Conservation (phyloP, 2,113 vertebrate genomes). For the Piaya cayana region DNA sequence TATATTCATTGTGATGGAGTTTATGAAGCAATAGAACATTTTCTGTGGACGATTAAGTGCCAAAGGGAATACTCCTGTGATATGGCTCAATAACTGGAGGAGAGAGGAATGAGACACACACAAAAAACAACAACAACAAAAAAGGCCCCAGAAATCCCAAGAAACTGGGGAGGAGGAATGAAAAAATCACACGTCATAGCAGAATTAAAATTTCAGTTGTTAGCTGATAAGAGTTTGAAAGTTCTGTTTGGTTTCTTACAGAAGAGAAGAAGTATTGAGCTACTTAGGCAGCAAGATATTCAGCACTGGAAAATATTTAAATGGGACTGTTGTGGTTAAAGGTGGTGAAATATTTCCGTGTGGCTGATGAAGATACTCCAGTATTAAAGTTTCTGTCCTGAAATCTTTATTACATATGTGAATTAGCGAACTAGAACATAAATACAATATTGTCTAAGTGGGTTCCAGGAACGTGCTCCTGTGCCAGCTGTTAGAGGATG, state of each 20-base stretch:
- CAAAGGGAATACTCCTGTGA: not conserved
- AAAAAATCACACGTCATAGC: not conserved
- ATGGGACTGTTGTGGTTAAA: not conserved
- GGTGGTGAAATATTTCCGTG: not conserved
- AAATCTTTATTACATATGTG: not conserved
- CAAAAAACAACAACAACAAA: too few species aligned
- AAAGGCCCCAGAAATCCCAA: not conserved
- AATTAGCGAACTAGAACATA: not conserved
- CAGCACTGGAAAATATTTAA: not conserved
- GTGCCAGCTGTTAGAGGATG: not conserved
- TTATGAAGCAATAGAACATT: conserved; percentile 37
- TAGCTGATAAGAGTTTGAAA: not conserved
- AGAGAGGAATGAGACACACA: not conserved
- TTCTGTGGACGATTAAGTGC: conserved; percentile 34
- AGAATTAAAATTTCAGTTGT: not conserved
- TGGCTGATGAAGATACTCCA: not conserved
- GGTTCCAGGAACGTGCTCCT: accelerated
- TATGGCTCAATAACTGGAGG: not conserved
- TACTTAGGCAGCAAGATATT: not conserved
- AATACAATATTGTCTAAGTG: not conserved
- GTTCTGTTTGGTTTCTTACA: not conserved
- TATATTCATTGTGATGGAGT: conserved; percentile 61
- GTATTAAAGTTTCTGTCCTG: not conserved
- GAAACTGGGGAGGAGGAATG: not conserved
- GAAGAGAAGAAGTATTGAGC: not conserved